phyloP scores from a whole-genome alignment of 2,888 invertebrate genomes.

The Drosophila acutilabella region DNA sequence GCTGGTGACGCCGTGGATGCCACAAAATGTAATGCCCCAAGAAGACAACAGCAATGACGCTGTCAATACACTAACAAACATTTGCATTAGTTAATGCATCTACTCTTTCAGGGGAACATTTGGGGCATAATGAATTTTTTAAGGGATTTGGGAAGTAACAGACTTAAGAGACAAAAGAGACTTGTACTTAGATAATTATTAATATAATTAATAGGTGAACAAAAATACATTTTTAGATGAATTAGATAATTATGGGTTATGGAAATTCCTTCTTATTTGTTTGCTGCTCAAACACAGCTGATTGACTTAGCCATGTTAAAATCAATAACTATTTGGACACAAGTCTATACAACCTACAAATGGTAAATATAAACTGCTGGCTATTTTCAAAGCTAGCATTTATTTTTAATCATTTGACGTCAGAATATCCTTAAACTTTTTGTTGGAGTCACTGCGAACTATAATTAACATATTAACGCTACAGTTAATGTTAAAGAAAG shows the following conservation, averaged over 20 bases:
- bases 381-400: not conserved
- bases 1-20: conserved; percentile 41
- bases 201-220: too few species aligned
- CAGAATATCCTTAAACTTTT: not conserved
- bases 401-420: not conserved
- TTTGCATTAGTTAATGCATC: conserved; percentile 34
- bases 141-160: not conserved
- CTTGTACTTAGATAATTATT: too few species aligned
- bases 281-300: not conserved
- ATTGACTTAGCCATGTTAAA: not conserved
- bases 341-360: not conserved
- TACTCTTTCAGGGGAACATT: conserved; percentile 7
- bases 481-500: too few species aligned
- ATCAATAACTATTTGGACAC: not conserved
- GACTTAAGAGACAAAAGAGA: too few species aligned
- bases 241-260: too few species aligned
- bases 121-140: not conserved
- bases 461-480: too few species aligned
- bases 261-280: not conserved
- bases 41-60: conserved; percentile 50
- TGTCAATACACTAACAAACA: conserved; percentile 43
- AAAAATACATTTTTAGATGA: too few species aligned
- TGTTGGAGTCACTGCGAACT: too few species aligned
- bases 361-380: not conserved
- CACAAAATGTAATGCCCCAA: conserved; percentile 56